Evolutionary conservation across 2,797 vertebrate species (phyloP).

Genomic region (Thalassophryne amazonica): DNA sequence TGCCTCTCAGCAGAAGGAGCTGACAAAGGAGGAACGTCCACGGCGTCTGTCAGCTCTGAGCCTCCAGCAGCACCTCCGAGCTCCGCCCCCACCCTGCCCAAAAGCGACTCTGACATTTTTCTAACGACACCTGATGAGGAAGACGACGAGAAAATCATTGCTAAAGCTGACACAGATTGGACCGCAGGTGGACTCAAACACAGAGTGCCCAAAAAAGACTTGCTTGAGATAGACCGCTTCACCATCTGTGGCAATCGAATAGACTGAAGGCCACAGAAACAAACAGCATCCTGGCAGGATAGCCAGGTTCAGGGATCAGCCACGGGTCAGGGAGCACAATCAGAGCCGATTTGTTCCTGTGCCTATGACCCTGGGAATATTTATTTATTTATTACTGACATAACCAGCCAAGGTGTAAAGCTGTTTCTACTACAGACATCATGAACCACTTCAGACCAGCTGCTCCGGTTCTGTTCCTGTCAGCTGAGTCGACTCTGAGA

Average conservation of each 20-base stretch:
- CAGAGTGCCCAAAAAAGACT: constrained; percentile 90
- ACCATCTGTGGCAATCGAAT: constrained; percentile 98
- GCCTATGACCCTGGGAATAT: constrained; percentile 75
- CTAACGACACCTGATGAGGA: constrained; percentile 95
- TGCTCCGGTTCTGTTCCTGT: constrained; percentile 14
- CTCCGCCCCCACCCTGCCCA: constrained; percentile 77
- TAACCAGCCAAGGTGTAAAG: constrained; percentile 62
- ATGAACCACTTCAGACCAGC: constrained; percentile 17
- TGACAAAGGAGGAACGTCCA: constrained; percentile 73
- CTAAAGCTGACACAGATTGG: constrained; percentile 72
- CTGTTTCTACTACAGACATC: constrained; percentile 52
- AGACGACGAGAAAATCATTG: constrained; percentile 79
- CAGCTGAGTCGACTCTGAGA: constrained; percentile 12
- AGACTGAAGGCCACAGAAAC: constrained; percentile 80
- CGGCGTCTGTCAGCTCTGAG: constrained; percentile 78
- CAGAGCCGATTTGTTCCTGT: constrained; percentile 38
- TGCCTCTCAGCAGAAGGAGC: constrained; percentile 60
- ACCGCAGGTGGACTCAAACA: constrained; percentile 85
- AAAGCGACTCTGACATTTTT: constrained; percentile 90
- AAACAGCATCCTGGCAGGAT: constrained; percentile 20
- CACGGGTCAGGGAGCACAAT: constrained; percentile 44
- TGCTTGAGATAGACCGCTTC: constrained; percentile 97
- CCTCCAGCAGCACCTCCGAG: constrained; percentile 78
- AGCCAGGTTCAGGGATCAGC: constrained; percentile 55
- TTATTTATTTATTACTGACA: constrained; percentile 87